phyloP scores from a whole-genome alignment of 2,888 invertebrate species.

The Leucophenga maculata region DNA sequence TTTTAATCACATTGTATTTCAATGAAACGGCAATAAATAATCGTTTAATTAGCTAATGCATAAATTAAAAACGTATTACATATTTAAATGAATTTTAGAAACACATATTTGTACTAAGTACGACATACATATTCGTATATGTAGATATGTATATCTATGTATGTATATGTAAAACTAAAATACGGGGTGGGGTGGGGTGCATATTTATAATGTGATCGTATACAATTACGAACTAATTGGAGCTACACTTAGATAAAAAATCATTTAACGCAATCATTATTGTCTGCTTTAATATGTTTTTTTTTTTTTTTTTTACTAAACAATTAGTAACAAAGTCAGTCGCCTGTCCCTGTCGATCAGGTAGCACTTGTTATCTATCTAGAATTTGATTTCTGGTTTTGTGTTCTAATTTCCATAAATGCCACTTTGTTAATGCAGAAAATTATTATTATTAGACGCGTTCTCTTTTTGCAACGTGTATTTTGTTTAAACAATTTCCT shows the following conservation, averaged over 20 bases:
- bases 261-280: conserved; percentile 1
- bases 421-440: neutral
- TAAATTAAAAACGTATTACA: conserved; percentile 11
- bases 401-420: conserved; percentile 3
- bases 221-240: conserved; percentile 13
- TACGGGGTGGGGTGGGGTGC: no score
- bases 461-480: no score
- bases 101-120: neutral
- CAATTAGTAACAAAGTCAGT: no score
- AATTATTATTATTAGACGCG: neutral
- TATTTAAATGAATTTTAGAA: conserved; percentile 7
- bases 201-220: no score
- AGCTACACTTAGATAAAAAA: neutral
- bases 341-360: neutral
- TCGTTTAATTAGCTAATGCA: conserved; percentile 4
- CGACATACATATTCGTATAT: no score
- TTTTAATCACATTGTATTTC: neutral
- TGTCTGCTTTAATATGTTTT: neutral
- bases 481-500: neutral
- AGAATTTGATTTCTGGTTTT: conserved; percentile 2
- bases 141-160: no score
- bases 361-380: neutral
- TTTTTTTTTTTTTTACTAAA: no score
- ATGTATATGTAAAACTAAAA: no score
- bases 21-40: conserved; percentile 1